phyloP scores from a whole-genome alignment of 2,113 vertebrate species.

The Gopherus evgoodei region DNA sequence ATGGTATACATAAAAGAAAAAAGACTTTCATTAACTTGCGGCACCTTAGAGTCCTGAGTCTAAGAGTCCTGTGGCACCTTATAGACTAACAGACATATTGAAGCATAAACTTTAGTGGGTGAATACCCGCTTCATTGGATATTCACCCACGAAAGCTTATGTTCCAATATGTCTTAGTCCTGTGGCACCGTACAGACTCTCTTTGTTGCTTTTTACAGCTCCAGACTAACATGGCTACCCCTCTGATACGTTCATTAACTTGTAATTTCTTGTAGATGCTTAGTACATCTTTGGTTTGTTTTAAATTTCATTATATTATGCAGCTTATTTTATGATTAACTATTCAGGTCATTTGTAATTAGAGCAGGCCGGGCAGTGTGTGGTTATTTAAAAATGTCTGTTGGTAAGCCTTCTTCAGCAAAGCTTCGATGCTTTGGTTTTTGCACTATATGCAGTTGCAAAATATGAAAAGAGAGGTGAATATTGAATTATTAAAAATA shows the following conservation, averaged over 20 bases:
- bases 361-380: conserved; percentile 13
- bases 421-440: neutral
- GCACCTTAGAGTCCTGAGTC: too few species aligned
- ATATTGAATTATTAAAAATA: neutral
- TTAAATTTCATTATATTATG: conserved; percentile 14
- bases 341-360: conserved; percentile 61
- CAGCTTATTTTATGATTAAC: conserved; percentile 29
- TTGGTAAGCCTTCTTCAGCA: conserved; percentile 4
- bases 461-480: neutral
- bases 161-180: too few species aligned
- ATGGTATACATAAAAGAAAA: neutral
- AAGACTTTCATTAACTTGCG: neutral
- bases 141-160: too few species aligned
- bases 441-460: neutral
- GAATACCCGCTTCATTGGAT: too few species aligned
- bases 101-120: too few species aligned
- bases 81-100: too few species aligned
- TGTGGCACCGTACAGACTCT: too few species aligned
- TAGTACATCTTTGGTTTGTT: conserved; percentile 33
- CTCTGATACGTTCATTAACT: neutral
- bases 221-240: too few species aligned
- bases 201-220: too few species aligned
- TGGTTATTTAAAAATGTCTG: conserved; percentile 18
- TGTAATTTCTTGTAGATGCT: neutral
- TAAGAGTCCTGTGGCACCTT: too few species aligned